phyloP scores from a whole-genome alignment of 2,113 vertebrate species.

The Raja brachyura region DNA sequence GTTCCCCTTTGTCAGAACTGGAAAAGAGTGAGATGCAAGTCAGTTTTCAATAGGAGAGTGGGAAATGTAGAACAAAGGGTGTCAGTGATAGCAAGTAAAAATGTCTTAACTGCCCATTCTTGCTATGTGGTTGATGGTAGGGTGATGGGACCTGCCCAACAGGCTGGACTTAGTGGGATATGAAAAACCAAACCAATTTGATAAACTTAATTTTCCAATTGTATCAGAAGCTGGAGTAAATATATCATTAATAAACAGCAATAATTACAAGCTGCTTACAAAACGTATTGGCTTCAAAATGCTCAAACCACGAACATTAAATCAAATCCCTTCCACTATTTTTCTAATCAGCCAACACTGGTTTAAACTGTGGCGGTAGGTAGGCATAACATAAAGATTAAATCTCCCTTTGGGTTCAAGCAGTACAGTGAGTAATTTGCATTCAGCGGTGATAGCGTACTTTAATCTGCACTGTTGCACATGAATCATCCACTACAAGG shows the following conservation, averaged over 20 bases:
- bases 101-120: no score
- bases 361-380: background rate
- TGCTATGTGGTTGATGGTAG: no score
- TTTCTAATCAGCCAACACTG: background rate
- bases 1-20: no score
- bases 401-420: slow-evolving; percentile 22
- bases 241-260: background rate
- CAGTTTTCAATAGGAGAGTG: no score
- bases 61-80: no score
- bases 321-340: background rate
- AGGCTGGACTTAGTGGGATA: no score
- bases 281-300: background rate
- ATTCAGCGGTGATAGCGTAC: background rate
- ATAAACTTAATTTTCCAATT: background rate
- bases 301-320: background rate
- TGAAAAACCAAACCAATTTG: no score
- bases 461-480: slow-evolving; percentile 31
- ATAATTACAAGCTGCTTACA: background rate
- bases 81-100: no score
- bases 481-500: slow-evolving; percentile 15
- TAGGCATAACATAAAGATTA: slow-evolving; percentile 17
- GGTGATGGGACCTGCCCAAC: no score
- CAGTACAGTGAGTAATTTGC: background rate
- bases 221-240: background rate
- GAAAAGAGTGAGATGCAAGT: no score